A percentile compares a stretch with the other conserved stretches of the same genome.
Conservation (phyloP, 2,888 invertebrate genomes). For the Microdon myrmicae region DNA sequence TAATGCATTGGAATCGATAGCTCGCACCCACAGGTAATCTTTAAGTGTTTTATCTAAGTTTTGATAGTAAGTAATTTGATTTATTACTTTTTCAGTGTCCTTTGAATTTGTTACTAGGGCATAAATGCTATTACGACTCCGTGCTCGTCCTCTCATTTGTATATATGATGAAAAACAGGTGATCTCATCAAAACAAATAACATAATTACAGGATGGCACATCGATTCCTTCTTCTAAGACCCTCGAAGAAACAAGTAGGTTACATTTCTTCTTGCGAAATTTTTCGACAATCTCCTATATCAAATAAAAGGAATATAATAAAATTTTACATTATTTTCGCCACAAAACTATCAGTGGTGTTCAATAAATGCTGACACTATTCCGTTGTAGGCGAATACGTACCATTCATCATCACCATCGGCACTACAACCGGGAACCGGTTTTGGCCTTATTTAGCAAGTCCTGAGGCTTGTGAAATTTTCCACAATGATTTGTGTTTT, state of each 20-base stretch:
- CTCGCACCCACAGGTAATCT: conserved; percentile 70
- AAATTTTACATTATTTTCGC: too few species aligned
- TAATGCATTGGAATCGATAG: conserved; percentile 70
- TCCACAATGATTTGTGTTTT: too few species aligned
- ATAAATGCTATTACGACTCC: conserved; percentile 73
- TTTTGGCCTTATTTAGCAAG: too few species aligned
- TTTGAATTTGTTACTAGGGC: conserved; percentile 69
- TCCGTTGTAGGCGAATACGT: too few species aligned
- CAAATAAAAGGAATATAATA: too few species aligned
- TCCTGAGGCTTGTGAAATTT: too few species aligned
- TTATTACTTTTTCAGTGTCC: conserved; percentile 58
- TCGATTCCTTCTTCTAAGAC: conserved; percentile 93
- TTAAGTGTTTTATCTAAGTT: conserved; percentile 70
- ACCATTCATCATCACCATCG: too few species aligned
- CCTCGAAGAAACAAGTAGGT: conserved; percentile 78
- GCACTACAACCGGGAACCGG: too few species aligned
- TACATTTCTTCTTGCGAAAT: conserved; percentile 72
- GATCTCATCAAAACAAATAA: conserved; percentile 79
- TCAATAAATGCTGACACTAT: too few species aligned
- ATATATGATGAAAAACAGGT: conserved; percentile 83
- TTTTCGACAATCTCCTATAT: conserved; percentile 69
- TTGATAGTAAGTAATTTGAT: conserved; percentile 68
- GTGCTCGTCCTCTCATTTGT: conserved; percentile 89
- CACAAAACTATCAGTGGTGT: too few species aligned
- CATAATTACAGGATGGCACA: conserved; percentile 82